phyloP scores from a whole-genome alignment of 2,113 vertebrate genomes.

The Clarias batrachus region DNA sequence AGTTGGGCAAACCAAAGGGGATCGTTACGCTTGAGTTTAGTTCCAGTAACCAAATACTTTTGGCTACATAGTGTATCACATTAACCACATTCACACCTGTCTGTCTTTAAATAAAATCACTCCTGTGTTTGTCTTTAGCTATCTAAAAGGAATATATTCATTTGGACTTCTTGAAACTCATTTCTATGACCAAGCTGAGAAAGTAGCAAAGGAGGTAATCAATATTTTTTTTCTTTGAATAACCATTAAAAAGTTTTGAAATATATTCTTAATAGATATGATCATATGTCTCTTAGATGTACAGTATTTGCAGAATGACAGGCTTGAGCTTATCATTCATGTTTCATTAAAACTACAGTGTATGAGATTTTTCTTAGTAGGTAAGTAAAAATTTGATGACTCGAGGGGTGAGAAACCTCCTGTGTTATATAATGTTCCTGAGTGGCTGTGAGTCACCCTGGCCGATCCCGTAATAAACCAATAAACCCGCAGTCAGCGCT shows the following conservation, averaged over 20 bases:
- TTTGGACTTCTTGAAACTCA: constrained; percentile 91
- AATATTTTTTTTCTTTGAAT: background rate
- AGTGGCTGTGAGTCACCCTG: background rate
- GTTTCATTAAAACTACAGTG: background rate
- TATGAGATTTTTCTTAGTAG: background rate
- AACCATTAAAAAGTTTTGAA: background rate
- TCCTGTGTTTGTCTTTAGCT: constrained; percentile 68
- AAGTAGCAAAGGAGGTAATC: constrained; percentile 85
- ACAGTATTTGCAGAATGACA: background rate
- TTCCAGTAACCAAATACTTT: background rate
- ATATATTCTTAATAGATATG: background rate
- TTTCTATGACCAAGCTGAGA: constrained; percentile 82
- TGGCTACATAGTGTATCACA: background rate
- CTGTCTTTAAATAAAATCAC: background rate
- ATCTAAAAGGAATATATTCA: constrained; percentile 86
- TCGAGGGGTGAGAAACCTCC: background rate
- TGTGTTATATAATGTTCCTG: background rate
- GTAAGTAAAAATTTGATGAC: background rate
- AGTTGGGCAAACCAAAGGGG: background rate
- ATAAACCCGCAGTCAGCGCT: background rate
- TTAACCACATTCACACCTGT: background rate
- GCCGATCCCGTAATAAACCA: background rate
- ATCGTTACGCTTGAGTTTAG: background rate
- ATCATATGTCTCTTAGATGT: background rate
- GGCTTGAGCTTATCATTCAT: background rate